Evolutionary conservation across 1,140 invertebrate genomes (phyloP), one percentile per base, ranked within the genome.

Genomic region (Coenobita brevimanus): DNA sequence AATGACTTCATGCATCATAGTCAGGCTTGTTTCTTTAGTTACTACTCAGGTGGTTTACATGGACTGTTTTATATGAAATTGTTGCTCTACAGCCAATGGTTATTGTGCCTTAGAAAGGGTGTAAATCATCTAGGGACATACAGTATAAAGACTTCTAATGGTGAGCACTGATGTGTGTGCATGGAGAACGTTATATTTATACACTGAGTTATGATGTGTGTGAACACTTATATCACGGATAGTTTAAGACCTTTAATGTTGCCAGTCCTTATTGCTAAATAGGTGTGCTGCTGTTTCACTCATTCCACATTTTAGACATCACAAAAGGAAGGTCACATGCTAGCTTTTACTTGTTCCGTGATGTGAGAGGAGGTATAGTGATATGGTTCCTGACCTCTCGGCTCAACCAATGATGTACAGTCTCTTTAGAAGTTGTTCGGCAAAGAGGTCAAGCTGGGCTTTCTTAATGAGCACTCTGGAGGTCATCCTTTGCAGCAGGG

Each of bases 391-490:
- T 43, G 41, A 64, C 57, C 0, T 76, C 75, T 87, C 84, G 54
- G 84, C 78, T 81, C 84, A 87, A 80, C 84, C 84, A 87, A 87
- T 87, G 84, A 87, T 87, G 84, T 87, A 87, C 84, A 87, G 84
- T 81, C 76, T 80, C 54, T 75, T 33, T 8, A 43, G 33, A n/a
- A 57, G 21, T n/a, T 46, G 41, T 75, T 57, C 24, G 10, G 62
- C 17, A 57, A 33, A 57, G 60, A 54, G 27, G 30, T 41, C 62
- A 71, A 67, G 64, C 62, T 62, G 80, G 62, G 80, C 64, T 82
- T 82, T 71, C 57, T 85, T 78, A 85, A 60, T 76, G 50, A 75
- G 54, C 54, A 67, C 33, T 41, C 60, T 71, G 27, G 67, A 17
- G 30, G 15, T 8, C 46, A 50, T 8, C 46, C 46, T 17, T 50